A percentile compares a stretch with the other conserved stretches of the same genome.
Evolutionary conservation across 2,888 invertebrate species (phyloP).

Genomic region (Elysia crispata): DNA sequence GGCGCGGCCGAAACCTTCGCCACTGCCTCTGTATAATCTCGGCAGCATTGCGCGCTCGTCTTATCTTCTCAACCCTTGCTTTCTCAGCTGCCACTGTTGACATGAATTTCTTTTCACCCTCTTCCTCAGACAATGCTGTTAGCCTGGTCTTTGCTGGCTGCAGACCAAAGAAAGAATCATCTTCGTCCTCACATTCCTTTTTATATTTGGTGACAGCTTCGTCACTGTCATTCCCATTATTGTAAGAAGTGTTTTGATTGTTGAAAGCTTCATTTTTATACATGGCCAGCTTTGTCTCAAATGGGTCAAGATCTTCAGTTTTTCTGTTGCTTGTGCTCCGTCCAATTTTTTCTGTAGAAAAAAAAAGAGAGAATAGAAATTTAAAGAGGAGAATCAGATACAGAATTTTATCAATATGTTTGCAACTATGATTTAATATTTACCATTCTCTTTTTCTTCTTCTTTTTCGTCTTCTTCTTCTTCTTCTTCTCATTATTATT

Average conservation of each 20-base stretch:
- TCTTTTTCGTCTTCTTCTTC: too few species aligned
- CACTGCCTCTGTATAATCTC: conserved; percentile 70
- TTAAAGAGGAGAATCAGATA: too few species aligned
- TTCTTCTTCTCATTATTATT: too few species aligned
- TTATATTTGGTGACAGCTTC: conserved; percentile 11
- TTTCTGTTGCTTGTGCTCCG: too few species aligned
- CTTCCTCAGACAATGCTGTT: conserved; percentile 62
- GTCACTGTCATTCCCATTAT: neutral
- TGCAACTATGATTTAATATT: too few species aligned
- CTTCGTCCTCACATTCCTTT: conserved; percentile 19
- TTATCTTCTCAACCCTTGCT: conserved; percentile 65
- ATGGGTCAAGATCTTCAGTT: neutral
- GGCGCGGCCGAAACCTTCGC: conserved; percentile 49
- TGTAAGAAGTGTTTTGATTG: neutral
- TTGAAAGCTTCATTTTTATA: neutral
- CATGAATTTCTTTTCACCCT: conserved; percentile 67
- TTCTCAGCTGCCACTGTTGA: conserved; percentile 64
- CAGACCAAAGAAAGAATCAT: conserved; percentile 31
- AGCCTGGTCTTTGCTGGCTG: conserved; percentile 49
- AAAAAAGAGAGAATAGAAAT: too few species aligned
- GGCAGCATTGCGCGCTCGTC: conserved; percentile 67
- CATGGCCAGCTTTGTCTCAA: conserved; percentile 16
- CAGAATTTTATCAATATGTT: too few species aligned
- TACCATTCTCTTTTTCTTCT: too few species aligned
- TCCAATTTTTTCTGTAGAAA: too few species aligned